phyloP scores from a whole-genome alignment of 1,140 invertebrate genomes.

The Papilio polyxenes region DNA sequence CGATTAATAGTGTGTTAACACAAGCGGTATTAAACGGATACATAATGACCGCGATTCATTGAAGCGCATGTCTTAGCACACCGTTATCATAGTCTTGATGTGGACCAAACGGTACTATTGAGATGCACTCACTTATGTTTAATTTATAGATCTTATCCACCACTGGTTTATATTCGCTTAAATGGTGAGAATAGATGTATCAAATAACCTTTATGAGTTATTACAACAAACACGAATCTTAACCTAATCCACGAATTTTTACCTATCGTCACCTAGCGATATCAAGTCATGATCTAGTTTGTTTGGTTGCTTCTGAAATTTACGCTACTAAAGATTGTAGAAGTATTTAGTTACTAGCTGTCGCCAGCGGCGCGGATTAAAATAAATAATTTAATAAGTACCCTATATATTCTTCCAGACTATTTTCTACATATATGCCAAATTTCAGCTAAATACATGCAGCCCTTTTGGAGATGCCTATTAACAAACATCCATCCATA shows the following conservation, averaged over 20 bases:
- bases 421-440: too few relatives aligned
- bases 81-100: constrained; percentile 63
- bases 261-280: too few relatives aligned
- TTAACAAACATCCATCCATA: too few relatives aligned
- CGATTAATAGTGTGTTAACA: constrained; percentile 16
- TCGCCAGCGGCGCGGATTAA: too few relatives aligned
- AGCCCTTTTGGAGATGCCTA: too few relatives aligned
- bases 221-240: background rate
- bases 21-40: constrained; percentile 43
- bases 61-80: constrained; percentile 49
- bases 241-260: background rate
- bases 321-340: too few relatives aligned
- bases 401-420: too few relatives aligned
- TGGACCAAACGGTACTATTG: constrained; percentile 63
- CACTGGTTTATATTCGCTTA: constrained; percentile 29
- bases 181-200: background rate
- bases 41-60: constrained; percentile 37
- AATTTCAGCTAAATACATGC: too few relatives aligned
- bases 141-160: constrained; percentile 34
- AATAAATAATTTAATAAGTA: too few relatives aligned
- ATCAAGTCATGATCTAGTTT: too few relatives aligned
- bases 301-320: background rate
- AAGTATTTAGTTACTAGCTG: too few relatives aligned
- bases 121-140: constrained; percentile 57
- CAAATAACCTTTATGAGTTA: background rate